These are phyloP conservation scores for Polypedilum pembai DNA, from an alignment of 1,140 invertebrate genomes.

Conservation along the genomic window DNA sequence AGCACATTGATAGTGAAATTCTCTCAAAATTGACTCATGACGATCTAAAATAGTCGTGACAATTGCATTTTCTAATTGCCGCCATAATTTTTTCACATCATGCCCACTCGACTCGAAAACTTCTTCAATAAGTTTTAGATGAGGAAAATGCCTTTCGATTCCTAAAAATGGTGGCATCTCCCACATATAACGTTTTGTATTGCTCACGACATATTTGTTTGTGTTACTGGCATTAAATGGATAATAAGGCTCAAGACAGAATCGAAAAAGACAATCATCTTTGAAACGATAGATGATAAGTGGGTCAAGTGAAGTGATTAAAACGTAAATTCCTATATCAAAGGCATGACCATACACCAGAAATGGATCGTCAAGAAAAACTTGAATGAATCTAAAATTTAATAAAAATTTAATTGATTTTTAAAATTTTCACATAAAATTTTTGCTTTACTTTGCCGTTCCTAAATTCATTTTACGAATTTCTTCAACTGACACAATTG, in stretches of 20 bases:
- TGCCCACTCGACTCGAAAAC: constrained; percentile 58
- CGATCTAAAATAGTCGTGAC: constrained; percentile 45
- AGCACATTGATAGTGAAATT: not conserved
- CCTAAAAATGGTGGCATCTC: constrained; percentile 70
- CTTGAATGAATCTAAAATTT: constrained; percentile 67
- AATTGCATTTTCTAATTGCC: constrained; percentile 66
- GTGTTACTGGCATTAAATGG: constrained; percentile 70
- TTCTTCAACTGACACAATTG: constrained; percentile 58
- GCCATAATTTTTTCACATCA: constrained; percentile 65
- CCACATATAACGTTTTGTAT: constrained; percentile 87
- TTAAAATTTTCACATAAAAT: not conserved
- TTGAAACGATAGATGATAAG: constrained; percentile 78
- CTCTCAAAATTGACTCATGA: constrained; percentile 51
- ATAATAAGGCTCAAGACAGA: constrained; percentile 78
- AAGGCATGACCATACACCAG: constrained; percentile 79
- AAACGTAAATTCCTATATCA: constrained; percentile 88
- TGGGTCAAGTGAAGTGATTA: constrained; percentile 80
- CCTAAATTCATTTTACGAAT: constrained; percentile 46
- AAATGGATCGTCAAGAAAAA: constrained; percentile 72
- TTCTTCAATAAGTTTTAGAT: constrained; percentile 75
- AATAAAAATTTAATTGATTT: not conserved
- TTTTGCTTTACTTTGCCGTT: too few relatives aligned
- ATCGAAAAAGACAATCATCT: constrained; percentile 78
- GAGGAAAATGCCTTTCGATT: constrained; percentile 56
- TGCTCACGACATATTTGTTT: constrained; percentile 85